A percentile compares a stretch with the other conserved stretches of the same genome.
Conservation (phyloP, 1,140 invertebrate genomes). For the Scylla paramamosain region DNA sequence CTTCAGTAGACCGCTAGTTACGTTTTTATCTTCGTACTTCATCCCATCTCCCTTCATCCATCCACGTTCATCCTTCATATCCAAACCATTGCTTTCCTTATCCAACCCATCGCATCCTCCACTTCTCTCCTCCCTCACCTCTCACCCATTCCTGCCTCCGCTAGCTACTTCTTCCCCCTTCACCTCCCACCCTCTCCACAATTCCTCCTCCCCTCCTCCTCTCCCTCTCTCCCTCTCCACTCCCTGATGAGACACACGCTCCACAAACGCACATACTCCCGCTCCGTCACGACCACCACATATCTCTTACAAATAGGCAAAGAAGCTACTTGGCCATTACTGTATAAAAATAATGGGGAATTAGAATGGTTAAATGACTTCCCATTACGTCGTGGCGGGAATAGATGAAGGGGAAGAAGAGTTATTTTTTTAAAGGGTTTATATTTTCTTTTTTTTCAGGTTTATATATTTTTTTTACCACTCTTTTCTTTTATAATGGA, state of each 20-base stretch:
- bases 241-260: background rate
- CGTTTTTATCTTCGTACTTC: background rate
- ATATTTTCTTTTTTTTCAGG: too few relatives aligned
- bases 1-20: too few relatives aligned
- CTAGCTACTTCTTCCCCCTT: background rate
- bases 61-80: background rate
- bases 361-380: background rate
- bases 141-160: background rate
- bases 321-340: background rate
- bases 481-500: too few relatives aligned
- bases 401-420: background rate
- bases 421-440: too few relatives aligned
- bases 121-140: background rate
- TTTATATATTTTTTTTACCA: too few relatives aligned
- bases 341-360: conserved; percentile 5
- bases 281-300: background rate
- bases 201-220: background rate
- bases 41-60: background rate
- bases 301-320: conserved; percentile 13
- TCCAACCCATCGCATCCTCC: background rate
- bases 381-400: background rate
- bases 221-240: background rate
- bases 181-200: background rate
- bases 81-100: too few relatives aligned
- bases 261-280: background rate